Percentiles rank a stretch among this genome's conserved stretches.
These are phyloP conservation scores for Phenacoccus solenopsis DNA, from an alignment of 1,140 invertebrate species.

Conservation along the genomic window DNA sequence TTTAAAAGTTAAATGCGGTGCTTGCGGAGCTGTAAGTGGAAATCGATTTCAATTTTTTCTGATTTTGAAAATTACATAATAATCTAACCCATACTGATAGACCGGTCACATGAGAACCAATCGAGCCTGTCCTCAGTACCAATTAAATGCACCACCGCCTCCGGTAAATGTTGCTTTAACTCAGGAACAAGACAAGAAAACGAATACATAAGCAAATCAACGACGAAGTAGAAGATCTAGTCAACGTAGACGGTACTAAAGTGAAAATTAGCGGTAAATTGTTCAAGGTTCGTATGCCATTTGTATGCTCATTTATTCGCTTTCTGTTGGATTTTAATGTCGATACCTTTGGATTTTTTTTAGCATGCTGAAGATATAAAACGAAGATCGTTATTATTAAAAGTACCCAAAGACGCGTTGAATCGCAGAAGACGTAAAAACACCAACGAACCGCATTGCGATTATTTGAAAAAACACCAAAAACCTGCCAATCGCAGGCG, in stretches of 20 bases:
- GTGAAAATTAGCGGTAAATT: constrained; percentile 69
- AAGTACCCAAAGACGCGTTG: constrained; percentile 67
- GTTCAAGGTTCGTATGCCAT: constrained; percentile 46
- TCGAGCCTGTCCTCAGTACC: constrained; percentile 88
- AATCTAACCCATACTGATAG: constrained; percentile 21
- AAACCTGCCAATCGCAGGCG: constrained; percentile 82
- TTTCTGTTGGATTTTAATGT: neutral
- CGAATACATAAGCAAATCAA: constrained; percentile 61
- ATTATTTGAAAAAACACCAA: constrained; percentile 81
- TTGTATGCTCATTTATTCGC: neutral
- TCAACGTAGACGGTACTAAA: constrained; percentile 85
- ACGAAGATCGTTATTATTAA: constrained; percentile 60
- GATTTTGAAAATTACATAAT: neutral
- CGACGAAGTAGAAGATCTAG: constrained; percentile 72
- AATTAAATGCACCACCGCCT: constrained; percentile 41
- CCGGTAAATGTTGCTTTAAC: constrained; percentile 61
- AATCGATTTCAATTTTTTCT: constrained; percentile 40
- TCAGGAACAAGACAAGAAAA: constrained; percentile 69
- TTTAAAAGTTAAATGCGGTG: constrained; percentile 85
- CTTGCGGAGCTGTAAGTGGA: constrained; percentile 68
- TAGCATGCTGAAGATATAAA: constrained; percentile 71
- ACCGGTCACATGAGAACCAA: constrained; percentile 81
- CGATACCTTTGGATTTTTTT: constrained; percentile 5
- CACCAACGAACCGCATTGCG: constrained; percentile 66
- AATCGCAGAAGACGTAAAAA: constrained; percentile 50